A percentile compares a stretch with the other conserved stretches of the same genome.
Conservation (phyloP, 2,113 vertebrate species). For the Pimephales promelas region DNA sequence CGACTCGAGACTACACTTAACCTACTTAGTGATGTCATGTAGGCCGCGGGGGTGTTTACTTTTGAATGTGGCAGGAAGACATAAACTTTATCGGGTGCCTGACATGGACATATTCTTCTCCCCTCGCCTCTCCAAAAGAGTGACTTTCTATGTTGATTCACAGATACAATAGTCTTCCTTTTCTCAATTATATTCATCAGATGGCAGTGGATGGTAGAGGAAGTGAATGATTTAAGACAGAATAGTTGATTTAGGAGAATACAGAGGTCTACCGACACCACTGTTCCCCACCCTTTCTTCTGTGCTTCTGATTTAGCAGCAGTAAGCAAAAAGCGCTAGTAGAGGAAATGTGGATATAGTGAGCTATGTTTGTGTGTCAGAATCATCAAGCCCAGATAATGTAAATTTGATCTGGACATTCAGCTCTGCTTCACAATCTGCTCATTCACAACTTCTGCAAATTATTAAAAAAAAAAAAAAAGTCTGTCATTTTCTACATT, state of each 20-base stretch:
- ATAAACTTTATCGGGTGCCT: conserved; percentile 99
- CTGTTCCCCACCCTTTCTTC: conserved; percentile 54
- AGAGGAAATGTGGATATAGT: conserved; percentile 60
- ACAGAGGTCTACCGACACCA: conserved; percentile 48
- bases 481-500: too few species aligned
- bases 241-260: conserved; percentile 63
- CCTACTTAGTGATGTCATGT: conserved; percentile 99
- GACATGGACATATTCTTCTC: conserved; percentile 89
- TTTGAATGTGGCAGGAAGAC: conserved; percentile 98
- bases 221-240: conserved; percentile 71
- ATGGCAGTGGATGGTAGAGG: conserved; percentile 75
- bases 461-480: too few species aligned
- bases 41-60: conserved; percentile 96
- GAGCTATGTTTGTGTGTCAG: conserved; percentile 26
- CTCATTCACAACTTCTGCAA: too few species aligned
- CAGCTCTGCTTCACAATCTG: too few species aligned
- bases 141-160: conserved; percentile 99
- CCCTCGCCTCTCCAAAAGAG: conserved; percentile 89
- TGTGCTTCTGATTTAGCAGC: conserved; percentile 43
- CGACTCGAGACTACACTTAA: conserved; percentile 97
- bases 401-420: too few species aligned
- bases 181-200: conserved; percentile 15
- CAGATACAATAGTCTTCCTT: conserved; percentile 83
- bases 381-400: too few species aligned
- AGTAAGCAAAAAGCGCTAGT: conserved; percentile 68